These are phyloP conservation scores for Hyperopisus bebe DNA, from an alignment of 2,113 vertebrate species.

Conservation along the genomic window DNA sequence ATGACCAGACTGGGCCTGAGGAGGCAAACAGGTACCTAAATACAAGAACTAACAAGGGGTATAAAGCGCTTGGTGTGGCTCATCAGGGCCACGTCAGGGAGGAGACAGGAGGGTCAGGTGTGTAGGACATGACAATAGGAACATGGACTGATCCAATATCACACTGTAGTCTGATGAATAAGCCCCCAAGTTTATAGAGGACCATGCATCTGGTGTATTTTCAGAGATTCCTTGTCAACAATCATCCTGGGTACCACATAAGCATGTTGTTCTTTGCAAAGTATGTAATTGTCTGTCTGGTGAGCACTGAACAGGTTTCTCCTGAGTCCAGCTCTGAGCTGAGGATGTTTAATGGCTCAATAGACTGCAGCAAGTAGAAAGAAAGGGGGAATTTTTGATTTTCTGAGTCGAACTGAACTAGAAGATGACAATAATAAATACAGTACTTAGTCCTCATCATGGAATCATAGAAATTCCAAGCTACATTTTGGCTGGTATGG, in stretches of 20 bases:
- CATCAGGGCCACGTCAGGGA: background rate
- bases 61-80: background rate
- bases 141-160: background rate
- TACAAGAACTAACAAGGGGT: background rate
- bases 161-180: background rate
- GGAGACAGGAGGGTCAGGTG: background rate
- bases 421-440: background rate
- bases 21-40: background rate
- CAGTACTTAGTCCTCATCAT: background rate
- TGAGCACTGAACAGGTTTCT: background rate
- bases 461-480: background rate
- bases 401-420: background rate
- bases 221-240: background rate
- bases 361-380: background rate
- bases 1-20: background rate
- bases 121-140: background rate
- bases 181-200: background rate
- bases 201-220: background rate
- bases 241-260: background rate
- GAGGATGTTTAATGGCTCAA: background rate
- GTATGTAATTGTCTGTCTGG: background rate
- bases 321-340: background rate
- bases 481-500: background rate
- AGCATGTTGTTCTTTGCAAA: slow-evolving; percentile 7
- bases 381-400: background rate